Conservation (phyloP, 2,113 vertebrate genomes). For the Muntiacus muntjak region DNA sequence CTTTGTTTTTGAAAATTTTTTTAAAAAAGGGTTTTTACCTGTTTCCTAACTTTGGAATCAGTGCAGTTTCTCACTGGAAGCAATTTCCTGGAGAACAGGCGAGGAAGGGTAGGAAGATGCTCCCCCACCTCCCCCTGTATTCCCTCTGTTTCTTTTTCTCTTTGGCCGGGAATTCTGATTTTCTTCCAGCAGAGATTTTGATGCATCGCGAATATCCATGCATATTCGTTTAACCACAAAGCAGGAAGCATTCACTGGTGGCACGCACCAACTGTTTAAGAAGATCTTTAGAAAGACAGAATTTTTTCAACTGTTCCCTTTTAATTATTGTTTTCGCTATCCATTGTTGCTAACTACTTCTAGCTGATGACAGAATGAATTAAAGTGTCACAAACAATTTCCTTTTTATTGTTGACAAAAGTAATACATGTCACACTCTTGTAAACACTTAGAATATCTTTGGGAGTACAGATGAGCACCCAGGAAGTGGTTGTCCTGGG, state of each 20-base stretch:
- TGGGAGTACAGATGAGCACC: neutral
- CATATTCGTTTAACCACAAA: neutral
- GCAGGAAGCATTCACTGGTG: neutral
- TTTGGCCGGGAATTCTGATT: neutral
- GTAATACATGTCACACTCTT: fast-evolving
- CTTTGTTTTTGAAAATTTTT: neutral
- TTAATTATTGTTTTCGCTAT: neutral
- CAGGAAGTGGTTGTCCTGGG: neutral
- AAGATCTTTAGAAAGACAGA: neutral
- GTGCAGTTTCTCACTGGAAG: neutral
- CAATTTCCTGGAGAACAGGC: neutral
- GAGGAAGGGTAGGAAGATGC: no score
- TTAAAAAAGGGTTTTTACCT: neutral
- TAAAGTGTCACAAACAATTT: neutral
- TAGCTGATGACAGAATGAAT: neutral
- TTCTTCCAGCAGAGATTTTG: neutral
- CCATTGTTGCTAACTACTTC: neutral
- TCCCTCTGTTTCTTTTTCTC: neutral
- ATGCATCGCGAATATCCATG: neutral
- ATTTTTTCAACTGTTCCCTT: neutral
- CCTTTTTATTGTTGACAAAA: neutral
- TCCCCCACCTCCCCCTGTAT: fast-evolving
- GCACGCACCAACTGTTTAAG: neutral
- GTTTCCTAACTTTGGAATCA: neutral
- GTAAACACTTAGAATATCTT: neutral